phyloP scores from a whole-genome alignment of 2,888 invertebrate genomes.

The Cosmorhoe ocellata region DNA sequence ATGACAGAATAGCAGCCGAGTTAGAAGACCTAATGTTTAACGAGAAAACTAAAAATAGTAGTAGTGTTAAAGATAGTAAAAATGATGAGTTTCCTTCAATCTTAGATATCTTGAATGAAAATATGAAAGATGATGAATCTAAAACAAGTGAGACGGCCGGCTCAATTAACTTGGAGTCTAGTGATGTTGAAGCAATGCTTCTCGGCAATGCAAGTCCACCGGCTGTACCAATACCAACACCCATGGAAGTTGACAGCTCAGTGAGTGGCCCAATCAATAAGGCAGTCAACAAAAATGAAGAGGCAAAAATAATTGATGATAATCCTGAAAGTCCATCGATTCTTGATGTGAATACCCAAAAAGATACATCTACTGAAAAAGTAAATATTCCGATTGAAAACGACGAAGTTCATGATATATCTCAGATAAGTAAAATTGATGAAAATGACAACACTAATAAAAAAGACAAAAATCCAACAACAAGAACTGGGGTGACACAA shows the following conservation, averaged over 20 bases:
- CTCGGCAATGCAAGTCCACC: constrained; percentile 56
- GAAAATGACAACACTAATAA: constrained; percentile 36
- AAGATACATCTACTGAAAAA: constrained; percentile 24
- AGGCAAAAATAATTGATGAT: constrained; percentile 38
- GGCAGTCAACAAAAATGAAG: constrained; percentile 24
- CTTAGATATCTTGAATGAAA: constrained; percentile 73
- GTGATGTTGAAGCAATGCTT: constrained; percentile 76
- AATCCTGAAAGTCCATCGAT: constrained; percentile 70
- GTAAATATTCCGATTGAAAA: constrained; percentile 5
- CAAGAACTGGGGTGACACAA: constrained; percentile 50
- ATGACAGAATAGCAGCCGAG: constrained; percentile 78
- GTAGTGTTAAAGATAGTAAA: constrained; percentile 59
- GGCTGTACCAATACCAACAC: constrained; percentile 39
- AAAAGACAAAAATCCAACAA: constrained; percentile 30
- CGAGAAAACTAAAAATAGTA: constrained; percentile 55
- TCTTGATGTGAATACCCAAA: constrained; percentile 55
- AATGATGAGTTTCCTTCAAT: constrained; percentile 77
- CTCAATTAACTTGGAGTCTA: constrained; percentile 60
- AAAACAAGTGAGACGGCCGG: constrained; percentile 49
- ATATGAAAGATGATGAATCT: constrained; percentile 43
- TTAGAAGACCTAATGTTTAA: constrained; percentile 76
- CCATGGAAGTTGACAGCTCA: constrained; percentile 61
- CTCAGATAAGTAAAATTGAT: constrained; percentile 32
- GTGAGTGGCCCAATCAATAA: constrained; percentile 53
- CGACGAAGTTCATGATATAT: constrained; percentile 3